Evolutionary conservation across 2,113 vertebrate species (phyloP).

Genomic region (Myrmecobius fasciatus): DNA sequence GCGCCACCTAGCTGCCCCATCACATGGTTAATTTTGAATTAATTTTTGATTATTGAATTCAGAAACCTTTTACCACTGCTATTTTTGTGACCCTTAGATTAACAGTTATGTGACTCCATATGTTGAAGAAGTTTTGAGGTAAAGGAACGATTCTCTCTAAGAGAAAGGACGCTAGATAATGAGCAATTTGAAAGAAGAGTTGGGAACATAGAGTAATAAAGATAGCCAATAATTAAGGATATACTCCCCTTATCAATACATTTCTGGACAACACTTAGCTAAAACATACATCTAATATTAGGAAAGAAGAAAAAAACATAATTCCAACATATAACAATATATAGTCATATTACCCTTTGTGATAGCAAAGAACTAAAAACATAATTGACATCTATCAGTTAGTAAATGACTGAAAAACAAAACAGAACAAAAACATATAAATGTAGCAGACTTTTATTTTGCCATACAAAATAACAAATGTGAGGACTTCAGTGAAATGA

Average conservation of each 20-base stretch:
- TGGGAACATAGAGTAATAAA: neutral
- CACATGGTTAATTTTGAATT: no score
- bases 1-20: no score
- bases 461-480: neutral
- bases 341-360: neutral
- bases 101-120: no score
- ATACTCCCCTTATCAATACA: neutral
- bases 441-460: neutral
- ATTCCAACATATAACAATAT: neutral
- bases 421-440: neutral
- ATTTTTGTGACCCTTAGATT: no score
- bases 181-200: neutral
- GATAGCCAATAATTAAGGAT: neutral
- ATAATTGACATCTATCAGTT: neutral
- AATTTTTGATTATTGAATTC: no score
- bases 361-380: neutral
- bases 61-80: no score
- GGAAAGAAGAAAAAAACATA: neutral
- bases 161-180: neutral
- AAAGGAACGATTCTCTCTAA: neutral
- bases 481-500: neutral
- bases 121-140: no score
- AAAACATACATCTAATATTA: neutral
- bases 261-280: neutral
- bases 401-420: neutral